A percentile compares a stretch with the other conserved stretches of the same genome.
These are phyloP conservation scores for Artibeus jamaicensis DNA, from an alignment of 2,797 vertebrate genomes.

Conservation along the genomic window DNA sequence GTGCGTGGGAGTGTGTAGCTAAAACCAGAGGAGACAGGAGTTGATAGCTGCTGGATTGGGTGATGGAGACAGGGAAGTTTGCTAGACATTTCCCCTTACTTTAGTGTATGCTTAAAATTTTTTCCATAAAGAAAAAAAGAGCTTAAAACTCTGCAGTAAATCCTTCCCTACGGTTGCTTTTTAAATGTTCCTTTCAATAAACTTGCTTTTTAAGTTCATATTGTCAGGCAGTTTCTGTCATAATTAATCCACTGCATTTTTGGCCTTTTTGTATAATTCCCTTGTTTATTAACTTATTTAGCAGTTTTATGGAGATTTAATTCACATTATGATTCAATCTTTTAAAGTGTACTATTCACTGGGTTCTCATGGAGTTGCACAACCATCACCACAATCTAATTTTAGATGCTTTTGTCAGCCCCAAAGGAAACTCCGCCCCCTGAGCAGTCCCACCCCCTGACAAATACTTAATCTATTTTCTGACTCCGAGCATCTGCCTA, in stretches of 20 bases:
- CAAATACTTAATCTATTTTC: neutral
- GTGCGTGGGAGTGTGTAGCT: neutral
- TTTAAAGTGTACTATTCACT: neutral
- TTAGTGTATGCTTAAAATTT: neutral
- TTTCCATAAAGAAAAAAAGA: neutral
- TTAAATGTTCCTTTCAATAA: conserved; percentile 41
- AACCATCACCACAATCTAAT: neutral
- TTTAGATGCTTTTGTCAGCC: neutral
- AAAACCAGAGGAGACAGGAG: conserved; percentile 9
- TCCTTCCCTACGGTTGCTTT: conserved; percentile 33
- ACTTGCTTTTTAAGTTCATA: neutral
- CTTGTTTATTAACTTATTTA: neutral
- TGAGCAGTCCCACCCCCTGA: neutral
- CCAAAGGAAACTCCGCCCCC: neutral
- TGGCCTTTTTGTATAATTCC: neutral
- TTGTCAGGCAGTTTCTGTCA: conserved; percentile 3
- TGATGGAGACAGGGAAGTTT: neutral
- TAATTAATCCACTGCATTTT: neutral
- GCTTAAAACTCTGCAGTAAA: conserved; percentile 14
- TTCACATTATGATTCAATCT: neutral
- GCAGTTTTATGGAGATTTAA: neutral
- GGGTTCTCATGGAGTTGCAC: neutral
- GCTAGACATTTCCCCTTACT: neutral
- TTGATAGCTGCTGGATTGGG: neutral
- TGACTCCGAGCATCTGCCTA: neutral